Conservation (phyloP, 2,888 invertebrate species). For the Aphelenchoides bicaudatus region DNA sequence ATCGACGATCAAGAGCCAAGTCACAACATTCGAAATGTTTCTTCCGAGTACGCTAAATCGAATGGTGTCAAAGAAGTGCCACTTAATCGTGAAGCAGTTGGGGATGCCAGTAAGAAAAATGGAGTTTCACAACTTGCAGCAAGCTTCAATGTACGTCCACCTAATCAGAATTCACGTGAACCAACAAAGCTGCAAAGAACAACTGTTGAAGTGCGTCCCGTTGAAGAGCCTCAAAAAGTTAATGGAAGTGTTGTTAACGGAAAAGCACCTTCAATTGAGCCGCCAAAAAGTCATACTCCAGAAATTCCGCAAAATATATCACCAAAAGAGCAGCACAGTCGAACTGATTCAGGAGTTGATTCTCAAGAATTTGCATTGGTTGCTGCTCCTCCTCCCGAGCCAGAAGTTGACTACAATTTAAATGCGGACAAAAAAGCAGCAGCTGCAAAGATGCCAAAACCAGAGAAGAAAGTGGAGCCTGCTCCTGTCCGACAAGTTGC, state of each 20-base stretch:
- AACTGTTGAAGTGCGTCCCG: constrained; percentile 23
- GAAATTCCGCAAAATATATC: neutral
- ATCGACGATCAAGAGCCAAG: constrained; percentile 25
- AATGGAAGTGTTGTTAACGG: too few relatives aligned
- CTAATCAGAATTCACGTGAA: constrained; percentile 6
- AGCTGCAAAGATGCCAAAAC: neutral
- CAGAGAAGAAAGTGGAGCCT: constrained; percentile 6
- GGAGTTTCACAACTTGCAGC: constrained; percentile 31
- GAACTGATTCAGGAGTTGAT: constrained; percentile 8
- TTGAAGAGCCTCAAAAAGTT: neutral
- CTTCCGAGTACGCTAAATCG: constrained; percentile 14
- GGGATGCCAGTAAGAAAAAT: neutral
- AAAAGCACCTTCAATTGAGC: neutral
- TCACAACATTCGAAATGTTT: constrained; percentile 24
- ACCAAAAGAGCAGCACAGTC: neutral
- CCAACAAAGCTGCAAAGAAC: constrained; percentile 16
- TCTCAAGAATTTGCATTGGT: neutral
- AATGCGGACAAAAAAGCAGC: neutral
- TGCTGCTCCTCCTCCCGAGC: constrained; percentile 57
- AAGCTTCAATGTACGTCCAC: constrained; percentile 28
- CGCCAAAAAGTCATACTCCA: constrained; percentile 7
- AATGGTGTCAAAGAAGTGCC: neutral
- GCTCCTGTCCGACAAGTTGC: neutral
- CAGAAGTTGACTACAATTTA: constrained; percentile 56
- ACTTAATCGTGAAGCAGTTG: too few relatives aligned